Conservation (phyloP, 2,113 vertebrate species). For the Phaetusa simplex region DNA sequence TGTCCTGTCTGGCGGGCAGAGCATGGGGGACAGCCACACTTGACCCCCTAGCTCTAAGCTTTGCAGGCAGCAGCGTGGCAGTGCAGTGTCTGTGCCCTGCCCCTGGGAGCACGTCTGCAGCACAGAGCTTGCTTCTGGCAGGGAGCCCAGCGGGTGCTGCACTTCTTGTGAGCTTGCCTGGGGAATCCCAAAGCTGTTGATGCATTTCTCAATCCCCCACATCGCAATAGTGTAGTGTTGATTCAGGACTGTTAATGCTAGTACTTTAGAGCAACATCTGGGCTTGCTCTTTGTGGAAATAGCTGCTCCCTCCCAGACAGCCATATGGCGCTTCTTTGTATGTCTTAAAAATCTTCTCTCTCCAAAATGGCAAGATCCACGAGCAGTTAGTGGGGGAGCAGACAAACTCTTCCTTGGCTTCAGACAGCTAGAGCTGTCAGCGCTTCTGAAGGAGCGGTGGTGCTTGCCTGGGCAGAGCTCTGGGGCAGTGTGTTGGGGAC, state of each 20-base stretch:
- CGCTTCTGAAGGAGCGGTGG: background rate
- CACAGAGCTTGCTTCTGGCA: background rate
- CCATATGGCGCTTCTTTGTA: background rate
- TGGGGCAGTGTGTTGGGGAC: background rate
- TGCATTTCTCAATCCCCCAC: background rate
- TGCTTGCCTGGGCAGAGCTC: background rate
- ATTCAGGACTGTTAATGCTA: background rate
- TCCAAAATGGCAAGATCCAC: background rate
- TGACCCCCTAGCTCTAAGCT: background rate
- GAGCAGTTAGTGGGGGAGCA: background rate
- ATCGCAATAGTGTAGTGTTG: background rate
- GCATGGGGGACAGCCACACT: background rate
- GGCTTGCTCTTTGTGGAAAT: background rate
- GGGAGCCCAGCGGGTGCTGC: background rate
- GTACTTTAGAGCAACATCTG: background rate
- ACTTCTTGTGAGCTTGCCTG: background rate
- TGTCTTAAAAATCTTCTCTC: background rate
- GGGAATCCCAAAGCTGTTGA: background rate
- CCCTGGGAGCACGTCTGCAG: background rate
- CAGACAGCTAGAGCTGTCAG: background rate
- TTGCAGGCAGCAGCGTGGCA: background rate
- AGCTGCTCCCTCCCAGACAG: background rate
- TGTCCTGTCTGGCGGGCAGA: background rate
- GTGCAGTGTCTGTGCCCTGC: background rate
- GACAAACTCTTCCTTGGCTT: background rate